Percentiles rank a stretch among this genome's conserved stretches.
phyloP scores from a whole-genome alignment of 2,888 invertebrate species.

The Phengaris alcon region DNA sequence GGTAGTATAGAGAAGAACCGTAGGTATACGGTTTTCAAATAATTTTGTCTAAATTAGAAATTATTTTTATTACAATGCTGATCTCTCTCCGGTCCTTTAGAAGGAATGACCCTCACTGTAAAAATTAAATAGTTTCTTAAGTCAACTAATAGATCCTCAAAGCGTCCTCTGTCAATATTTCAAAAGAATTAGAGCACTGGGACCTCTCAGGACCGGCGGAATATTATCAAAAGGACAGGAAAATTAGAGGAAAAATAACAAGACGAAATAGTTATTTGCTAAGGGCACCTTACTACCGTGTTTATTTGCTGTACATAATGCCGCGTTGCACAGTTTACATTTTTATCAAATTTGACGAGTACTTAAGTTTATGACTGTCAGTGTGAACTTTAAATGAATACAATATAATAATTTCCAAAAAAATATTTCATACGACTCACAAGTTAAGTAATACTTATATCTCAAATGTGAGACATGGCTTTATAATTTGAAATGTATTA shows the following conservation, averaged over 20 bases:
- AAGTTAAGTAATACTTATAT: too few species aligned
- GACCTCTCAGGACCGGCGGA: background rate
- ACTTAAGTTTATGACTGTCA: too few species aligned
- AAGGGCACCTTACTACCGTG: too few species aligned
- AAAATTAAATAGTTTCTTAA: background rate
- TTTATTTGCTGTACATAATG: too few species aligned
- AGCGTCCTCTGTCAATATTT: constrained; percentile 11
- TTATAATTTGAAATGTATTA: constrained; percentile 1
- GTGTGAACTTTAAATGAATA: too few species aligned
- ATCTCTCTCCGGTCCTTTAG: background rate
- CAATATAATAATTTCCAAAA: too few species aligned
- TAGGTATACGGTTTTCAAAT: too few species aligned
- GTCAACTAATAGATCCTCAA: background rate
- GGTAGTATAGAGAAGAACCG: too few species aligned
- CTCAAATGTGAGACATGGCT: background rate
- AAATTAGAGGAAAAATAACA: background rate
- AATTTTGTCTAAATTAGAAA: too few species aligned
- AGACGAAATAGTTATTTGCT: background rate
- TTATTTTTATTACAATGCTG: background rate
- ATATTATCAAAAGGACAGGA: constrained; percentile 6
- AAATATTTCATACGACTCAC: too few species aligned
- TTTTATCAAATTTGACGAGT: too few species aligned
- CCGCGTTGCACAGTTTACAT: too few species aligned
- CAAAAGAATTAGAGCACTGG: background rate
- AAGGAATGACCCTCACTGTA: background rate